Evolutionary conservation across 1,140 invertebrate species (phyloP).

Genomic region (Penaeus indicus): DNA sequence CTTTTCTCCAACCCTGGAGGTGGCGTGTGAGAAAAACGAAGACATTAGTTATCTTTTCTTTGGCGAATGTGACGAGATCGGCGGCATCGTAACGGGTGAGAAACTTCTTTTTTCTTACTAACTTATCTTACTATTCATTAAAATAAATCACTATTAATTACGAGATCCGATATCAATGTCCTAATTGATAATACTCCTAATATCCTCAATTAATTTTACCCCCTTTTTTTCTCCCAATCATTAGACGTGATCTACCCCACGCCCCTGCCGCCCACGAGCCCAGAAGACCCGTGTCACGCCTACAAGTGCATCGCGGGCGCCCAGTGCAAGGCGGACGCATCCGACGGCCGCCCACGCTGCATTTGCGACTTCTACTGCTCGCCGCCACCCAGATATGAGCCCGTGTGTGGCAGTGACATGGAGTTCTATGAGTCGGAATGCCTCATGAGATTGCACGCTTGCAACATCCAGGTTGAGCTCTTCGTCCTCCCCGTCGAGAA

Average conservation of each 20-base stretch:
- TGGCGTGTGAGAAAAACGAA: conserved; percentile 58
- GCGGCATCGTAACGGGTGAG: conserved; percentile 56
- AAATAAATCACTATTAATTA: neutral
- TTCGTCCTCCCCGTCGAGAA: conserved; percentile 57
- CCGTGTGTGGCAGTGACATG: conserved; percentile 83
- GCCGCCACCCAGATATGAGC: conserved; percentile 70
- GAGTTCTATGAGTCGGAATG: conserved; percentile 84
- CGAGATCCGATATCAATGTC: neutral
- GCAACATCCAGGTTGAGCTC: conserved; percentile 72
- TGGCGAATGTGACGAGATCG: conserved; percentile 55
- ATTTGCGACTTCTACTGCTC: conserved; percentile 64
- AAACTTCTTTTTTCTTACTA: neutral
- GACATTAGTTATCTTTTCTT: conserved; percentile 56
- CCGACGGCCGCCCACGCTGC: conserved; percentile 42
- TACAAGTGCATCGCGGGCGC: conserved; percentile 59
- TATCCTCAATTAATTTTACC: neutral
- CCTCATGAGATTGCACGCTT: conserved; percentile 81
- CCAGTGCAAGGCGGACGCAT: conserved; percentile 41
- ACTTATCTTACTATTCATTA: too few species aligned
- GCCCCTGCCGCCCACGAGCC: conserved; percentile 32
- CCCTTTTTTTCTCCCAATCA: neutral
- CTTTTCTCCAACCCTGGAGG: conserved; percentile 5
- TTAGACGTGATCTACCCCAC: conserved; percentile 61
- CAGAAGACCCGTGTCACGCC: conserved; percentile 53
- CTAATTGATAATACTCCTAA: neutral